These are phyloP conservation scores for Hydropotes inermis DNA, from an alignment of 2,113 vertebrate genomes.

Conservation along the genomic window DNA sequence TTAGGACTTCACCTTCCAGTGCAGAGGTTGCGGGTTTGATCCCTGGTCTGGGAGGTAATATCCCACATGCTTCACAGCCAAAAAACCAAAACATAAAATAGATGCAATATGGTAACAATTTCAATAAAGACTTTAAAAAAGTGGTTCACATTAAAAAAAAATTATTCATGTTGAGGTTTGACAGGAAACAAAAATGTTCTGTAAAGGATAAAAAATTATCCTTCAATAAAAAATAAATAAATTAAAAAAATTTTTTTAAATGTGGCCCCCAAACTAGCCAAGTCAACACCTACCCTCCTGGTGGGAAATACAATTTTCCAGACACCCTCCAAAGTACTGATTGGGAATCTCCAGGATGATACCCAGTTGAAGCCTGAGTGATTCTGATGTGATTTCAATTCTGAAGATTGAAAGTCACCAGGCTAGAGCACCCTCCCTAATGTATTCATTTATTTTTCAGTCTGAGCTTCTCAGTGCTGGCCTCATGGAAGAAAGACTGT, in stretches of 20 bases:
- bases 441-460: background rate
- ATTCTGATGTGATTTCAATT: too few relatives aligned
- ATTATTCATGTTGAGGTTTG: background rate
- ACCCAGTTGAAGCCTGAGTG: background rate
- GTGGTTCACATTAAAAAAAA: background rate
- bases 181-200: background rate
- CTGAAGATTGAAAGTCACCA: background rate
- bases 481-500: background rate
- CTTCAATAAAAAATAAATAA: background rate
- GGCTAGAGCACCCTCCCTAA: background rate
- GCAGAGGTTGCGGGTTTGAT: background rate
- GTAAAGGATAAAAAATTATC: background rate
- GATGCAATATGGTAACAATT: background rate
- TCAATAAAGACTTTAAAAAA: background rate
- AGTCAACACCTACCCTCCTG: background rate
- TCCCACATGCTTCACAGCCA: background rate
- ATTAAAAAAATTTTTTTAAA: background rate
- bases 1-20: background rate
- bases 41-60: background rate
- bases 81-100: background rate
- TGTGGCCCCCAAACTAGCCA: background rate
- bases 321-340: background rate
- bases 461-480: background rate
- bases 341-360: background rate
- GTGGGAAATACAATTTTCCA: background rate